phyloP scores from a whole-genome alignment of 2,888 invertebrate genomes.

The Tenthredo livida region DNA sequence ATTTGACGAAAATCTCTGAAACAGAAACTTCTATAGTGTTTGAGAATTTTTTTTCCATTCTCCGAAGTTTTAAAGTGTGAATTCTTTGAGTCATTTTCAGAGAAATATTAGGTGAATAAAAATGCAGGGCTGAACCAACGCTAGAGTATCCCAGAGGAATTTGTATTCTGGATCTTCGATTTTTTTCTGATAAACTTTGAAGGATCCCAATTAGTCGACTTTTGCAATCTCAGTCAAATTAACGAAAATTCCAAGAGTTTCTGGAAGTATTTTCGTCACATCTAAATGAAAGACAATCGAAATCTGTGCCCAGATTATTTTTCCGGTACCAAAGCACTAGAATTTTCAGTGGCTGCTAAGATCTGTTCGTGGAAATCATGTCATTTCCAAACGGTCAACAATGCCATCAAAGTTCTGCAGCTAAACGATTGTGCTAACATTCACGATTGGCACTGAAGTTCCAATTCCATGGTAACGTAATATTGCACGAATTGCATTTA shows the following conservation, averaged over 20 bases:
- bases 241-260: neutral
- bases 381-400: neutral
- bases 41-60: neutral
- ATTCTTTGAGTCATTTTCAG: neutral
- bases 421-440: neutral
- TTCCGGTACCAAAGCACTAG: neutral
- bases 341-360: neutral
- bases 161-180: neutral
- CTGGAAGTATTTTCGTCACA: neutral
- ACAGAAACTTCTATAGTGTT: neutral
- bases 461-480: neutral
- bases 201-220: neutral
- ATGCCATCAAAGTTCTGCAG: neutral
- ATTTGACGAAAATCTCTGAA: neutral
- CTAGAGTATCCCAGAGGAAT: neutral
- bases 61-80: neutral
- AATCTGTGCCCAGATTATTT: neutral
- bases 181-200: neutral
- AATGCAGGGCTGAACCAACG: neutral
- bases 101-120: neutral
- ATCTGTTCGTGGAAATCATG: neutral
- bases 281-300: neutral
- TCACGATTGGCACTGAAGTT: neutral
- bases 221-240: neutral
- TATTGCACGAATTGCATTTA: constrained; percentile 1